Base-by-base conservation (phyloP, 2,113 vertebrate species). In the Ameiurus melas region DNA sequence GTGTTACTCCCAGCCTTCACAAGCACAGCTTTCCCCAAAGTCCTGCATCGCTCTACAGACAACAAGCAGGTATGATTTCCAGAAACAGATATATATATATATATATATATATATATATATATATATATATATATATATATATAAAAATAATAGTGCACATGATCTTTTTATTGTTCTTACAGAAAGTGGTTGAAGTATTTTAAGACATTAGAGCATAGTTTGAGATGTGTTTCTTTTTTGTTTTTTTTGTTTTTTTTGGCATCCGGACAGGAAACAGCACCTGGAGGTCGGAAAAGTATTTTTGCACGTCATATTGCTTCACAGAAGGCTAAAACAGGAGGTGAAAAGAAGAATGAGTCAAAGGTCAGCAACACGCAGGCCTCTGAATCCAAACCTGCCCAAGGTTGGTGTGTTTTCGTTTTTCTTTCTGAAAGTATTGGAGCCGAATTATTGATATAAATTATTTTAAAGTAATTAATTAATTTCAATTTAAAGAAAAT, bases 261-360 rank as follows among this genome's bases (percentile, higher is more conserved):
- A 6, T 86, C 13, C 58, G 86, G 75, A 22, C 91, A 91, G n/a
- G 68, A 47, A 71, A 88, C 90, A 5, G 90, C 87, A 20, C 47
- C 88, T 71, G 92, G 92, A 93, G 95, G 93, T 71, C 97, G 93
- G 91, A 97, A 93, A 93, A 99, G 98, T 87, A 97, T 99, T 91
- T 99, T 99, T 95, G 98, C 98, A 22, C 95, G 95, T 82, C 97
- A 99, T 91, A 96, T 98, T 91, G 97, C 97, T 91, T 96, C 96
- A 33, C 97, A 96, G 91, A 97, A 93, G 89, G 88, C 92, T 2
- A 93, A 94, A 85, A 96, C 96, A 89, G 93, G 84, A 58, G 89
- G 84, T 68, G n/a, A 39, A 5, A 60, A 66, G 0, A 73, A 80
- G 33, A 84, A 60, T 20, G 53, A 86, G 79, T 43, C 91, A 84